Evolutionary conservation across 2,113 vertebrate genomes (phyloP), one percentile per base, ranked within the genome.

Genomic region (Ellobius talpinus): DNA sequence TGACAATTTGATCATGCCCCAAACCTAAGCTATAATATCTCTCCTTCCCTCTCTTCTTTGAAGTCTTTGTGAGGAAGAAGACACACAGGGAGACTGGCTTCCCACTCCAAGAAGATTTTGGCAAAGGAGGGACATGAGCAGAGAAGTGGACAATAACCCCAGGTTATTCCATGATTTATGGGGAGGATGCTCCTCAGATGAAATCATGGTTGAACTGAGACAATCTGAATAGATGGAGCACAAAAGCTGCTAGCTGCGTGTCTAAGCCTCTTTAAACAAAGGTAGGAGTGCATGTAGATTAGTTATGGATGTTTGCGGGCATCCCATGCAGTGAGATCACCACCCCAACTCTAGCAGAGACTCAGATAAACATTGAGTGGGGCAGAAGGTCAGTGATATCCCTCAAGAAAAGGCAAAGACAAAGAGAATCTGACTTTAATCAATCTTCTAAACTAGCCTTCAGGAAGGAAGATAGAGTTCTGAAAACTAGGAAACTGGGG

Each of bases 41-140:
- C 23, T 94, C 39, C 39, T 93, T 55, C 88, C 23, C 13, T 94
- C 24, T 94, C 52, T 97, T 94, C 66, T 95, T 93, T 66, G 79
- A 14, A 5, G 58, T 97, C 66, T 97, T 93, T 66, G 39, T 73
- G 14, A 39, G 31, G 39, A 87, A 76, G 14, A 24, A 33, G 92
- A 70, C 65, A 90, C 77, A 88, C 16, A 17, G 1, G 1, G 19
- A 17, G 7, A 66, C 68, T 85, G 55, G 31, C 13, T 88, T 95
- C 66, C 61, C 66, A 74, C 29, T 91, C 36, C 70, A 84, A 47
- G 50, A 90, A 47, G 42, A 1, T 90, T 93, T 94, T 36, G 14
- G 24, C 50, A 96, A 94, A 91, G 19, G 36, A 91, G 9, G 6
- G 9, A 9, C 50, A 72, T 58, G 47, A 87, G 58, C 61, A 65